Conservation (phyloP, 2,888 invertebrate genomes). For the Polydrusus pterygomalis region DNA sequence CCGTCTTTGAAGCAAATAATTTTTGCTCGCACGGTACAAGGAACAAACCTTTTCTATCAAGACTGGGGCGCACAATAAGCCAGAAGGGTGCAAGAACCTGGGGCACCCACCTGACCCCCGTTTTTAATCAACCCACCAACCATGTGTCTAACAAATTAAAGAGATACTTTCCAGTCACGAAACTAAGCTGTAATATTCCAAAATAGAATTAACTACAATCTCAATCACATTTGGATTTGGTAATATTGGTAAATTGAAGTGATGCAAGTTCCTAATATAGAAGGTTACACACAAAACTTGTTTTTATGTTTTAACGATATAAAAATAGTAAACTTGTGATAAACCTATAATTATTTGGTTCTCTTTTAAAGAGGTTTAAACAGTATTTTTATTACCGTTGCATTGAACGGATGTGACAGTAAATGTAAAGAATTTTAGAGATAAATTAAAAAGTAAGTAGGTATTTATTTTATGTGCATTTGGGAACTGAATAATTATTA, state of each 20-base stretch:
- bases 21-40: no score
- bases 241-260: constrained; percentile 15
- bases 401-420: background rate
- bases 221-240: no score
- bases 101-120: no score
- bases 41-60: no score
- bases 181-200: background rate
- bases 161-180: no score
- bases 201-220: constrained; percentile 12
- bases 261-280: constrained; percentile 51
- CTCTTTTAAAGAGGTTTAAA: constrained; percentile 26
- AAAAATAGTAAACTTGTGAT: constrained; percentile 7
- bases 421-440: background rate
- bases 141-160: no score
- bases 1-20: no score
- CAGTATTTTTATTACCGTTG: constrained; percentile 24
- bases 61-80: no score
- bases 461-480: background rate
- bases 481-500: background rate
- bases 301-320: constrained; percentile 18
- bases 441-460: constrained; percentile 5
- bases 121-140: no score
- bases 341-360: constrained; percentile 17
- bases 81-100: no score
- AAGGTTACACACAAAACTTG: constrained; percentile 25